Base-by-base conservation (phyloP, 92 coral and sea anemone genomes). In the Porites divaricata region DNA sequence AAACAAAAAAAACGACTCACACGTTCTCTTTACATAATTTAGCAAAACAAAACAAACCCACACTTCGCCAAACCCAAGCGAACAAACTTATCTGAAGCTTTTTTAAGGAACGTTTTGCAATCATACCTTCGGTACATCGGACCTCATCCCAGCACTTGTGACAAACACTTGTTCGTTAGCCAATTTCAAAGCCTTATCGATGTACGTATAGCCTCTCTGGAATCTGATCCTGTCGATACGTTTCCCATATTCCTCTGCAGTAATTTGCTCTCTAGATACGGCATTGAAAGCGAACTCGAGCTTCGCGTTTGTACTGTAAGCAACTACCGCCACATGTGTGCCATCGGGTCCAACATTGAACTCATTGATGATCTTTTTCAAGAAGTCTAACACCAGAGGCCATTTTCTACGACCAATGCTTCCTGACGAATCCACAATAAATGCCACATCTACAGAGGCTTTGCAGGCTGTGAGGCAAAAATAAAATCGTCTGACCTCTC, bases 401-500 rank as follows among this genome's bases (percentile, higher is more conserved):
- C 92, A 92, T 80, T 87, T 83, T 20, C 17, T 1, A 45, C 79
- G 53, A 35, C 95, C 95, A 54, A 92, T 92, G 54, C 93, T 89
- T 20, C 95, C 95, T 2, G 95, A 92, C 20, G 92, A 88, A 52
- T 92, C 95, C 13, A 92, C 84, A 9, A 92, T 75, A 77, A 92
- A 86, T 2, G 88, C 95, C 11, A 92, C 75, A 79, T 92, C 95
- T 9, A 84, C 90, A 19, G 76, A 78, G 2, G 84, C 87, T 1
- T 56, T 78, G 69, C 95, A 92, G 6, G 51, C 84, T 80, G 84
- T 6, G 51, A 53, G 50, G 4, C 23, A 80, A 66, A 5, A 63
- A 63, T 35, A 50, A 45, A 19, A 45, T 53, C 15, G 57, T 53
- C 19, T 53, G 14, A 53, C 57, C 57, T 2, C 4, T 28, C 41